phyloP scores from a whole-genome alignment of 2,888 invertebrate species.

The Platycnemis pennipes region DNA sequence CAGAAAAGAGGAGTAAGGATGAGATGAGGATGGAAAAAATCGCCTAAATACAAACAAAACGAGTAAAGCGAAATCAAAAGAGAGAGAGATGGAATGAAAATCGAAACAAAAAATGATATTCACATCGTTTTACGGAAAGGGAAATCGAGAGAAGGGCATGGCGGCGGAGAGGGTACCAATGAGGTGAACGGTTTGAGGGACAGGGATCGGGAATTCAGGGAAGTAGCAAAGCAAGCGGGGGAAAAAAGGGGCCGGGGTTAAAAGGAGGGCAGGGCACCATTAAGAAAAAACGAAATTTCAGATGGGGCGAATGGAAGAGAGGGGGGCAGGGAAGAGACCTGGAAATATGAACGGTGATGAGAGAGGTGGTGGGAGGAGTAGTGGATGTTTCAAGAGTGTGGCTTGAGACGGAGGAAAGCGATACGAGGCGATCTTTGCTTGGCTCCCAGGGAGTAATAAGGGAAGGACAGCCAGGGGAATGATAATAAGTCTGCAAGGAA shows the following conservation, averaged over 20 bases:
- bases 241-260: constrained; percentile 38
- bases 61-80: neutral
- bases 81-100: neutral
- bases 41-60: neutral
- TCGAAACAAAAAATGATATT: no score
- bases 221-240: constrained; percentile 23
- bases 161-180: neutral
- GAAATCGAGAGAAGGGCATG: neutral
- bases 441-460: neutral
- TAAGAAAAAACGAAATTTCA: neutral
- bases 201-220: no score
- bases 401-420: neutral
- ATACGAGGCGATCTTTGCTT: constrained; percentile 7
- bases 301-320: neutral
- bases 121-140: neutral
- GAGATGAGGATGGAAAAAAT: neutral
- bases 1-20: neutral
- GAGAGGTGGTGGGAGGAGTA: neutral
- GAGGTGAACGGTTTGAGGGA: no score
- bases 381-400: neutral
- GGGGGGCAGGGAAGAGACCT: neutral
- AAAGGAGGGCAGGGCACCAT: constrained; percentile 29
- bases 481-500: neutral
- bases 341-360: neutral
- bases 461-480: neutral